Evolutionary conservation across 1,140 invertebrate genomes (phyloP), one percentile per base, ranked within the genome.

Genomic region (Drosophila takahashii): DNA sequence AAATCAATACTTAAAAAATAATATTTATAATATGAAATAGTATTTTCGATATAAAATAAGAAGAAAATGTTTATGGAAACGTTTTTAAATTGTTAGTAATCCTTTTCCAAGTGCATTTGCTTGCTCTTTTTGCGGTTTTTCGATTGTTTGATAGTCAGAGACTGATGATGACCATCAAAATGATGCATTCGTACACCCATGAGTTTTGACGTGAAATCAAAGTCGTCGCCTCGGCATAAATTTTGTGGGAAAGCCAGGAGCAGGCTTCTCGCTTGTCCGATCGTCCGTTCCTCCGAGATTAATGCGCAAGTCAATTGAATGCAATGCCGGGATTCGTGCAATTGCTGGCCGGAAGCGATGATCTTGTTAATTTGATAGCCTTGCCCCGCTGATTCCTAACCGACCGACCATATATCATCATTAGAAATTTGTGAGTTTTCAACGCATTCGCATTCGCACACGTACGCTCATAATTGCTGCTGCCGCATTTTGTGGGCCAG

Each of bases 121-220:
- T 32, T 34, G 60, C 57, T 50, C 39, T 48, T 50, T 41, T 61
- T 39, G 36, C 54, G 44, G 62, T 16, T 66, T 64, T 84, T 74
- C 78, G 80, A 84, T 89, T 89, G 85, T 77, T 89, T 89, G 84
- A 89, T 89, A 81, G 85, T 79, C 85, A 90, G 85, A 90, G 85
- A 90, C 85, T 90, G 85, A 90, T 90, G 85, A 90, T 90, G 85
- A 90, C 85, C 85, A 90, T 90, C 85, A 90, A 83, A 90, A 90
- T 90, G 85, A 90, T 90, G 85, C 85, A 90, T 90, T 90, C 83
- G 85, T 90, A 90, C 85, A 90, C 85, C 85, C 85, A 90, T 85
- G 85, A 90, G 81, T 90, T 90, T 90, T 90, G 85, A 90, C 85
- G 80, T 90, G 73, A 90, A 90, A 90, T 90, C 85, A 90, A 83